These are phyloP conservation scores for Xiphorhynchus erythropygius DNA, from an alignment of 2,797 vertebrate species.

Conservation along the genomic window DNA sequence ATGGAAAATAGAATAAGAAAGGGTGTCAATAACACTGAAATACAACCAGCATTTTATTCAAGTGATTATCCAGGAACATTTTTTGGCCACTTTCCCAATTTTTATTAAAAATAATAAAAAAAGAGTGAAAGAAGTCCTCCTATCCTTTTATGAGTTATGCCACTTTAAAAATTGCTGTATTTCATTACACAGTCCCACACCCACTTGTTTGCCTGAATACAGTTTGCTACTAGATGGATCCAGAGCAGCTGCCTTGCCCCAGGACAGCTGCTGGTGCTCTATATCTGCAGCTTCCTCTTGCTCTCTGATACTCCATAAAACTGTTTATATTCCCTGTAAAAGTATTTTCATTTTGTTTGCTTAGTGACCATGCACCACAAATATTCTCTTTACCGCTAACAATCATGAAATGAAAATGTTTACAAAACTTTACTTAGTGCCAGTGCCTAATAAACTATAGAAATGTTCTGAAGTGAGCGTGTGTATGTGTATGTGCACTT, in stretches of 20 bases:
- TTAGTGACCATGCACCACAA: slow-evolving; percentile 31
- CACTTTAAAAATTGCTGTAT: slow-evolving; percentile 14
- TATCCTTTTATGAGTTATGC: slow-evolving; percentile 25
- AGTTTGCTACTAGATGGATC: background rate
- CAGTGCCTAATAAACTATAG: background rate
- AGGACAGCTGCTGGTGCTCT: slow-evolving; percentile 37
- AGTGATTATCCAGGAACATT: background rate
- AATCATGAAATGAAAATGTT: slow-evolving; percentile 60
- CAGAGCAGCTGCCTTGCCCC: background rate
- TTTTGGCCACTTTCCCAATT: background rate
- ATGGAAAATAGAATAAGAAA: slow-evolving; percentile 3
- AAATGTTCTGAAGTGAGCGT: background rate
- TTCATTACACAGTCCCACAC: slow-evolving; percentile 1
- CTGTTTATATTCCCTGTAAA: slow-evolving; percentile 60
- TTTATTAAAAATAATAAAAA: background rate
- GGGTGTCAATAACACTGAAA: slow-evolving; percentile 7
- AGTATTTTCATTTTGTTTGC: slow-evolving; percentile 66
- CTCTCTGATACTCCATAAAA: slow-evolving; percentile 51
- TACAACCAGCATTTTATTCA: background rate
- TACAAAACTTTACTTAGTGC: slow-evolving; percentile 20
- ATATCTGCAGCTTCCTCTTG: slow-evolving; percentile 41
- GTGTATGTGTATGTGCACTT: background rate
- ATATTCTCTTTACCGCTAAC: slow-evolving; percentile 43
- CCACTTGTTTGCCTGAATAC: background rate
- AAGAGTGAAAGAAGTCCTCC: background rate